Conservation (phyloP, 2,888 invertebrate species). For the Pollenia angustigena region DNA sequence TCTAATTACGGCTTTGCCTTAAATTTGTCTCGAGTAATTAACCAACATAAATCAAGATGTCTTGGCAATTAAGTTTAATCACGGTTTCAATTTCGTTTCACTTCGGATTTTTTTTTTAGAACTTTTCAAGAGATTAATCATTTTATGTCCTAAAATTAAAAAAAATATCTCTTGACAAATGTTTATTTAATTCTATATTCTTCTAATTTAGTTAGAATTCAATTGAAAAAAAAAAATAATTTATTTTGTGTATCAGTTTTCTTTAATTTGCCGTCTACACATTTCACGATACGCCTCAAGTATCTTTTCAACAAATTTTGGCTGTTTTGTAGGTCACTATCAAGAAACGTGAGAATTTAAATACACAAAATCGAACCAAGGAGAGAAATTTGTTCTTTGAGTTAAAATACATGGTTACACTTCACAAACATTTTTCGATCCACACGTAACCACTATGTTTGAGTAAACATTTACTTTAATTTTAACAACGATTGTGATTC, state of each 20-base stretch:
- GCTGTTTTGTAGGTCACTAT: constrained; percentile 57
- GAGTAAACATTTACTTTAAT: too few relatives aligned
- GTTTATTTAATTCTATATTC: constrained; percentile 11
- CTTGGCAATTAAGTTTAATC: neutral
- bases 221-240: neutral
- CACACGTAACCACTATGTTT: too few relatives aligned
- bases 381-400: constrained; percentile 32
- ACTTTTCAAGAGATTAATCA: constrained; percentile 2
- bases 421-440: too few relatives aligned
- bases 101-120: neutral
- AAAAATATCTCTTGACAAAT: constrained; percentile 14
- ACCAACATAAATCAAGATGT: neutral
- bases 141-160: neutral
- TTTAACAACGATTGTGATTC: too few relatives aligned
- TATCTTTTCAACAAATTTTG: constrained; percentile 34
- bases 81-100: neutral
- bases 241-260: constrained; percentile 12
- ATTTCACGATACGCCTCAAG: constrained; percentile 65
- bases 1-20: too few relatives aligned
- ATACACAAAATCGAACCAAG: constrained; percentile 25
- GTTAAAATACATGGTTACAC: constrained; percentile 1
- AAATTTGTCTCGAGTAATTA: neutral
- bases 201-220: constrained; percentile 26
- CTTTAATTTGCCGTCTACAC: constrained; percentile 48
- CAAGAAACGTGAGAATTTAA: constrained; percentile 66